Base-by-base conservation (phyloP, 2,888 invertebrate species). In the Limenitis camilla region DNA sequence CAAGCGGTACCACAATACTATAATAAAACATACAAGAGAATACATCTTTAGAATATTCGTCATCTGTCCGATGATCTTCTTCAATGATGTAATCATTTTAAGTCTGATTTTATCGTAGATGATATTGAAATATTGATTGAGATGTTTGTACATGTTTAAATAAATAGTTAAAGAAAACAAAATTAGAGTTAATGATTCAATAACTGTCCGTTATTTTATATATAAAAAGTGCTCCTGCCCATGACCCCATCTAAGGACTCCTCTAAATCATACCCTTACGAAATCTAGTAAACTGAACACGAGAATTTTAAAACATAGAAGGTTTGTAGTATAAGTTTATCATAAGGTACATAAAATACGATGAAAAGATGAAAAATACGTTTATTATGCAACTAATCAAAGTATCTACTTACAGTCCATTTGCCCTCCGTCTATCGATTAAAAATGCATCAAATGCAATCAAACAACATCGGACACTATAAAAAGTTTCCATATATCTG, bases 21-120 rank as follows among this genome's bases (percentile, higher is more conserved):
- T 58, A 68, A 69, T 72, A 69, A 71, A 69, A 61, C 60, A 52
- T 53, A 53, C 62, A 61, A 61, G 58, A 55, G 61, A 61, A 65
- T 57, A 59, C 58, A 66, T 61, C 61, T 61, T 65, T 66, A 63
- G 65, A 63, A 63, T 62, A 50, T 55, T 46, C 60, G 58, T 71
- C 64, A 70, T 69, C 66, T 71, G 65, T 66, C 66, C 54, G 44
- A 50, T 44, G 40, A 44, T 61, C 54, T 53, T 36, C 44, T 55
- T 55, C 60, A 64, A 63, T 69, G 69, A 70, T 66, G 69, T 65
- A 65, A 72, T 62, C 58, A 41, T 54, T 40, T 53, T 47, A 51
- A 45, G 36, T 55, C 46, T 62, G 48, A 55, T 59, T 52, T 40
- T 45, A 50, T 57, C 31, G 51, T 51, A 49, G 53, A 41, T 41